Evolutionary conservation across 2,797 vertebrate species (phyloP).

Genomic region (Peromyscus attwateri): DNA sequence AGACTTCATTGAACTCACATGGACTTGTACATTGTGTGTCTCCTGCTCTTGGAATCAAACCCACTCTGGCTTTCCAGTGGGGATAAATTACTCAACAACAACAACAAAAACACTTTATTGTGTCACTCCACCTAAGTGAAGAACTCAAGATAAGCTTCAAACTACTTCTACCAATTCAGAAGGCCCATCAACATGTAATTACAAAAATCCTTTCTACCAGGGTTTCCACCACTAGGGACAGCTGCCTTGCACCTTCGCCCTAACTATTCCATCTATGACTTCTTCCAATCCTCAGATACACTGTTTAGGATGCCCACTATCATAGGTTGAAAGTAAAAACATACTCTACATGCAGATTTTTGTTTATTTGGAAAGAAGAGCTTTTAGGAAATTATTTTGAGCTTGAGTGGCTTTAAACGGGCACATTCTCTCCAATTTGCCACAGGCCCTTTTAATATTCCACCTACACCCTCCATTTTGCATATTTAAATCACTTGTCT

Average conservation of each 20-base stretch:
- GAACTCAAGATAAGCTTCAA: background rate
- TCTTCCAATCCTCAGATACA: background rate
- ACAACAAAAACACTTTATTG: background rate
- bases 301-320: background rate
- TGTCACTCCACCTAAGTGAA: background rate
- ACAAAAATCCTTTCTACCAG: background rate
- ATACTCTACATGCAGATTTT: background rate
- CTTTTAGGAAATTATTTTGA: constrained; percentile 55
- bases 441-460: background rate
- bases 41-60: background rate
- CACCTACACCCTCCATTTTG: background rate
- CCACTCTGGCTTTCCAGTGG: background rate
- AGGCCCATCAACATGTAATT: background rate
- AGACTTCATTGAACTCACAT: background rate
- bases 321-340: background rate
- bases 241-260: background rate
- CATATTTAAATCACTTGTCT: constrained; percentile 47
- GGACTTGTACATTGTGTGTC: background rate
- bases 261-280: background rate
- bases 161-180: background rate
- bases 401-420: constrained; percentile 39
- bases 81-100: background rate
- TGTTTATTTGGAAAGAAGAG: constrained; percentile 44
- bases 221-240: background rate
- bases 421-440: background rate